Evolutionary conservation across 2,113 vertebrate genomes (phyloP).

Genomic region (Lampris megalopsis): DNA sequence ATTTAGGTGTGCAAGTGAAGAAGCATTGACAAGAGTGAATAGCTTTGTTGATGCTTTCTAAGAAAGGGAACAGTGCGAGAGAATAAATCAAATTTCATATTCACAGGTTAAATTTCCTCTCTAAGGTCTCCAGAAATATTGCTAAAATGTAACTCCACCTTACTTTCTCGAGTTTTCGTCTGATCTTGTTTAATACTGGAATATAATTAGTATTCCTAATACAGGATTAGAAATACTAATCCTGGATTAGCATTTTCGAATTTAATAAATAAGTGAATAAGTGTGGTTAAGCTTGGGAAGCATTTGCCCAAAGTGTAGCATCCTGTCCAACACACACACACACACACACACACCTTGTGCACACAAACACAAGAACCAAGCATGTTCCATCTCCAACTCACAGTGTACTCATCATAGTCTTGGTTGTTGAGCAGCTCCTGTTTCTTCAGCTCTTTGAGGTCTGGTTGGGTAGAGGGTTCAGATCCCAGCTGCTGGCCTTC

Average conservation of each 20-base stretch:
- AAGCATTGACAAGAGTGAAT: no score
- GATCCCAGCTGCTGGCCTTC: slow-evolving; percentile 11
- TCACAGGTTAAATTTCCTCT: background rate
- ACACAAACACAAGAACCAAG: background rate
- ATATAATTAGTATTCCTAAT: background rate
- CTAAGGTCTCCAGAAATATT: no score
- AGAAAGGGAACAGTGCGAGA: background rate
- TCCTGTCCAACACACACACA: slow-evolving; percentile 3
- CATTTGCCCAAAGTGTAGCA: background rate
- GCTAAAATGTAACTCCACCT: background rate
- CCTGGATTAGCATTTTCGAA: background rate
- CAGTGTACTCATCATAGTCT: slow-evolving; percentile 93
- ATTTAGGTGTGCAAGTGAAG: no score
- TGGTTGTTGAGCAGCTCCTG: slow-evolving; percentile 86
- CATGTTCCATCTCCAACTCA: slow-evolving; percentile 68
- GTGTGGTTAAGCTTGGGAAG: no score
- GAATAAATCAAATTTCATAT: background rate
- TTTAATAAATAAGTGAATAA: background rate
- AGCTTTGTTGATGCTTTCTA: background rate
- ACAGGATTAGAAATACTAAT: background rate
- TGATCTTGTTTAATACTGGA: background rate
- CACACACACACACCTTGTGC: background rate
- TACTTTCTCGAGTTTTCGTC: background rate
- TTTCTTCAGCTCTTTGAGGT: slow-evolving; percentile 82
- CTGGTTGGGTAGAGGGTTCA: slow-evolving; percentile 22